Percentiles rank a stretch among this genome's conserved stretches.
phyloP scores from a whole-genome alignment of 2,888 invertebrate genomes.

The Malacosoma neustria region DNA sequence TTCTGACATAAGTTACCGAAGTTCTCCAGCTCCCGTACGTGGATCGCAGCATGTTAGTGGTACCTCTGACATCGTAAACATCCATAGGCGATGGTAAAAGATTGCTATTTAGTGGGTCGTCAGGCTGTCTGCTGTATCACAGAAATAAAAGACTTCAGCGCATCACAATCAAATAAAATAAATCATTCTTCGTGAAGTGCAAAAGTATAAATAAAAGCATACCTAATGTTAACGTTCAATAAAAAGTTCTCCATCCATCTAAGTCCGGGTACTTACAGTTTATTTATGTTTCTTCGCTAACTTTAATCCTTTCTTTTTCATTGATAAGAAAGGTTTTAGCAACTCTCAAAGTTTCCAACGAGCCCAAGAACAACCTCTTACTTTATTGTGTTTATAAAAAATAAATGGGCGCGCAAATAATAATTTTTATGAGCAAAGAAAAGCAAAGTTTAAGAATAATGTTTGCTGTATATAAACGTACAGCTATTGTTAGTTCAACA shows the following conservation, averaged over 20 bases:
- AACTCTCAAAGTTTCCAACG: constrained; percentile 15
- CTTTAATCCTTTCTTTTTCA: constrained; percentile 33
- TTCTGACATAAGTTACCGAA: too few relatives aligned
- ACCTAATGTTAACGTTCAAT: constrained; percentile 29
- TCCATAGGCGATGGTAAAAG: too few relatives aligned
- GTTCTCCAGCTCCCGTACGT: too few relatives aligned
- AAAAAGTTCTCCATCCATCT: constrained; percentile 35
- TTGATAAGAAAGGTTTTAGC: constrained; percentile 26
- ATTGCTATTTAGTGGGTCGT: too few relatives aligned
- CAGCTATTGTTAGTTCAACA: constrained; percentile 2
- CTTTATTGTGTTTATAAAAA: constrained; percentile 9
- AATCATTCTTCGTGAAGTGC: neutral
- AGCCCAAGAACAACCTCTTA: constrained; percentile 2
- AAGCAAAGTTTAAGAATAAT: constrained; percentile 2
- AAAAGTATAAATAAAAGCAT: constrained; percentile 15
- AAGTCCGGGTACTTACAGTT: constrained; percentile 23
- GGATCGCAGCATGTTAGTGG: too few relatives aligned
- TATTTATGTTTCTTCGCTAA: constrained; percentile 36
- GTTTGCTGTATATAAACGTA: neutral
- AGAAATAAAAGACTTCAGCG: too few relatives aligned
- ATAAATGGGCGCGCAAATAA: constrained; percentile 6
- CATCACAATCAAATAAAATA: too few relatives aligned
- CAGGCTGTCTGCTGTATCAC: too few relatives aligned
- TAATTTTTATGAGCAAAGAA: constrained; percentile 4
- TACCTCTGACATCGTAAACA: too few relatives aligned